Conservation (phyloP, 2,888 invertebrate genomes). For the Hylaea fasciaria region DNA sequence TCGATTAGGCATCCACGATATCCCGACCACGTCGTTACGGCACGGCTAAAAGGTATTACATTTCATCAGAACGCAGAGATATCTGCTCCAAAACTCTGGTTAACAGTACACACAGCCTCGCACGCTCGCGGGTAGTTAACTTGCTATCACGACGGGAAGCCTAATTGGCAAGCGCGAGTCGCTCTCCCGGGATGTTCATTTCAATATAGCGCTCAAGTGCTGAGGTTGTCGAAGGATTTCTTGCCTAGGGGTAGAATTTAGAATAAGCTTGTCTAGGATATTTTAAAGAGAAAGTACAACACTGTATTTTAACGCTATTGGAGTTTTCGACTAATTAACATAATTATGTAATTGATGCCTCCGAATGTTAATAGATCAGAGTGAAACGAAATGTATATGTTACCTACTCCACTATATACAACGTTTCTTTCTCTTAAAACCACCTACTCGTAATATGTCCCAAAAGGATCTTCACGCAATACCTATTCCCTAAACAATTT, state of each 20-base stretch:
- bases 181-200: conserved; percentile 5
- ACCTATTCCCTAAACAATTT: conserved; percentile 26
- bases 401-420: background rate
- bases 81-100: background rate
- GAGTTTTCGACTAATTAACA: background rate
- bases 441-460: conserved; percentile 13
- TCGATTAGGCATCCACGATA: too few relatives aligned
- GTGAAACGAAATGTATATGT: too few relatives aligned
- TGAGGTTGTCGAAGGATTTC: background rate
- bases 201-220: background rate
- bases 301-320: too few relatives aligned
- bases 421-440: background rate
- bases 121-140: conserved; percentile 1
- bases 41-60: background rate
- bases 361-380: too few relatives aligned
- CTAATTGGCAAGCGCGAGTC: conserved; percentile 3
- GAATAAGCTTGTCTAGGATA: background rate
- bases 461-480: conserved; percentile 33
- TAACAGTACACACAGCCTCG: background rate
- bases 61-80: background rate
- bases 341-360: background rate
- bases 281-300: too few relatives aligned
- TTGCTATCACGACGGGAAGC: background rate
- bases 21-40: too few relatives aligned
- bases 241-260: background rate